These are phyloP conservation scores for Neoniphon sammara DNA, from an alignment of 2,797 vertebrate genomes.

Conservation along the genomic window DNA sequence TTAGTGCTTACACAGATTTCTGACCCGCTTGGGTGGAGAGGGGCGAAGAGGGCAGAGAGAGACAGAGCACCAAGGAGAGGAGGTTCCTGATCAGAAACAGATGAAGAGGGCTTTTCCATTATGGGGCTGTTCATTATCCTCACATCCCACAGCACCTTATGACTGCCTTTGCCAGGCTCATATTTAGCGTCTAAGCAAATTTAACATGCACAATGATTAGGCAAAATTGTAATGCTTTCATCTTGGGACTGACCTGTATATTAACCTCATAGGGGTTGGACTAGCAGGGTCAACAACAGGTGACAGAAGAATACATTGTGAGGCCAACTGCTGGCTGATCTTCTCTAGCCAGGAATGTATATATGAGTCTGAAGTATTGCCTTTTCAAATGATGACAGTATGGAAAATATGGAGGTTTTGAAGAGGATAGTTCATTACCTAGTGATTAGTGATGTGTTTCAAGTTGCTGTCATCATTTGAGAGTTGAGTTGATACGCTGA, in stretches of 20 bases:
- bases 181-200: background rate
- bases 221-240: background rate
- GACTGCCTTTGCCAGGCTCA: background rate
- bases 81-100: constrained; percentile 59
- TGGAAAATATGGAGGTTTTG: background rate
- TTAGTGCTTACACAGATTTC: constrained; percentile 32
- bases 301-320: too few species aligned
- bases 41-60: constrained; percentile 3
- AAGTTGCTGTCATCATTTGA: background rate
- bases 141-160: background rate
- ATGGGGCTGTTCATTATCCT: constrained; percentile 34
- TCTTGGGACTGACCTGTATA: background rate
- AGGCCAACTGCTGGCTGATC: background rate
- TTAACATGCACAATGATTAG: background rate
- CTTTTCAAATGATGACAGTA: background rate
- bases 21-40: constrained; percentile 48
- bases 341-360: background rate
- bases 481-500: background rate
- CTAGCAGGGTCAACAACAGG: background rate
- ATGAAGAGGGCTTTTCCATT: constrained; percentile 45
- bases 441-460: background rate
- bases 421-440: background rate
- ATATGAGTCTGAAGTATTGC: background rate
- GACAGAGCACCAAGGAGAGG: constrained; percentile 18
- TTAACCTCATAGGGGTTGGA: background rate